A percentile compares a stretch with the other conserved stretches of the same genome.
These are phyloP conservation scores for Hippocampus kuda DNA, from an alignment of 2,797 vertebrate species.

Conservation along the genomic window DNA sequence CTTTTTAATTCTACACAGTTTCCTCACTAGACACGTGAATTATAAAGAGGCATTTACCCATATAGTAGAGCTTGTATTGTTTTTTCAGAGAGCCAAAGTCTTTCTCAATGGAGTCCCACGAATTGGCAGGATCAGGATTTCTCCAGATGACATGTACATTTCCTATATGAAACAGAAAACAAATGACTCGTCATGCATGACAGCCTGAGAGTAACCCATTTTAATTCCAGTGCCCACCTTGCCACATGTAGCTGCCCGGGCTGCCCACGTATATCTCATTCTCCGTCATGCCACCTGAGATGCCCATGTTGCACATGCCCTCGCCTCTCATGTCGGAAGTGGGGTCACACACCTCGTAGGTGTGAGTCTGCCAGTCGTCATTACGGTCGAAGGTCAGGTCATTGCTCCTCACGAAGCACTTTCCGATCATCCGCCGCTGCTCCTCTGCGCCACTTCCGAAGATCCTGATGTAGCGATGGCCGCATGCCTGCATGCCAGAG, in stretches of 20 bases:
- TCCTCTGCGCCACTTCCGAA: constrained; percentile 55
- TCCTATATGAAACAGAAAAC: constrained; percentile 58
- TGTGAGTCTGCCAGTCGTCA: constrained; percentile 80
- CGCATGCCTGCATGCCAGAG: constrained; percentile 72
- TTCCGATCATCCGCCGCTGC: constrained; percentile 84
- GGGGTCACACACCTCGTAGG: constrained; percentile 80
- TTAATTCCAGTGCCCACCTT: constrained; percentile 64
- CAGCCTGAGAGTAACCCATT: not conserved
- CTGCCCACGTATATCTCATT: constrained; percentile 76
- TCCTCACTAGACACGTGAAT: not conserved
- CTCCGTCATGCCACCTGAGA: constrained; percentile 76
- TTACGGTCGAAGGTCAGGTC: constrained; percentile 67
- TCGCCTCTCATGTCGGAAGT: constrained; percentile 61
- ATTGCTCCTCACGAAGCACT: constrained; percentile 81
- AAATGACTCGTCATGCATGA: not conserved
- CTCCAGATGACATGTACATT: constrained; percentile 76
- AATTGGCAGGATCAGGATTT: constrained; percentile 50
- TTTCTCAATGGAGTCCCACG: constrained; percentile 62
- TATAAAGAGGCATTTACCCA: constrained; percentile 63
- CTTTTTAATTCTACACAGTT: too few species aligned
- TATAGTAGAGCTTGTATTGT: constrained; percentile 64
- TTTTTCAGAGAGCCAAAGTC: constrained; percentile 50
- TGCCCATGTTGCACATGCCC: constrained; percentile 89
- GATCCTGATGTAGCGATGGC: constrained; percentile 81
- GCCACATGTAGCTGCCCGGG: constrained; percentile 80